Percentiles rank a stretch among this genome's conserved stretches.
phyloP scores from a whole-genome alignment of 2,113 vertebrate genomes.

The Empidonax traillii region DNA sequence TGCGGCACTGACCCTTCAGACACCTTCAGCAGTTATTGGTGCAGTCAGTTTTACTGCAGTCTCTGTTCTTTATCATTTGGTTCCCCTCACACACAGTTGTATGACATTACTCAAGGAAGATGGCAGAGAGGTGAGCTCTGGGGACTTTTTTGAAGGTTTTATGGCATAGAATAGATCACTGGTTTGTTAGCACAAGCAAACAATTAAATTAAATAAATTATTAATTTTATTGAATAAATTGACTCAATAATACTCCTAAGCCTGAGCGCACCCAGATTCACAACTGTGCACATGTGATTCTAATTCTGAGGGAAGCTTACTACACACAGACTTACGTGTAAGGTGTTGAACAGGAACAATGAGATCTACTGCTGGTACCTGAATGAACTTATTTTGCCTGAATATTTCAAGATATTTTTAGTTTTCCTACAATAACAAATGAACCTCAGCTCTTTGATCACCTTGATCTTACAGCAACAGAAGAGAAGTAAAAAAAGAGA shows the following conservation, averaged over 20 bases:
- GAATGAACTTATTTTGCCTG: conserved; percentile 14
- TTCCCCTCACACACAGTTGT: neutral
- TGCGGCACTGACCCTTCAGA: neutral
- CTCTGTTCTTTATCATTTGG: neutral
- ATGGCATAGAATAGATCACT: neutral
- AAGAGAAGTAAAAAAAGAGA: neutral
- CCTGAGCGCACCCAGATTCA: neutral
- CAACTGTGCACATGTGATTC: neutral
- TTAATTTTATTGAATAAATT: neutral
- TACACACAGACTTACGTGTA: neutral
- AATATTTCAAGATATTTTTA: conserved; percentile 44
- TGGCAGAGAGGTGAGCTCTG: neutral
- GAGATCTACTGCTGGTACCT: neutral
- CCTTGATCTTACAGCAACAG: neutral
- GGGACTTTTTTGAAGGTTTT: neutral
- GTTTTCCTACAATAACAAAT: conserved; percentile 22
- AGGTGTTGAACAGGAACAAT: neutral
- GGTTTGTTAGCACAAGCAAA: neutral
- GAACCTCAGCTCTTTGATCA: conserved; percentile 38
- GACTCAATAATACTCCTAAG: neutral
- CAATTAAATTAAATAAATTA: neutral
- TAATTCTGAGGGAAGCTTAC: neutral
- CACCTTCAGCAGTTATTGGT: neutral
- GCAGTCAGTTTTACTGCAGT: neutral
- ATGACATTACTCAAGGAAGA: neutral